A percentile compares a stretch with the other conserved stretches of the same genome.
Conservation (phyloP, 2,888 invertebrate species). For the Calameuta pallipes region DNA sequence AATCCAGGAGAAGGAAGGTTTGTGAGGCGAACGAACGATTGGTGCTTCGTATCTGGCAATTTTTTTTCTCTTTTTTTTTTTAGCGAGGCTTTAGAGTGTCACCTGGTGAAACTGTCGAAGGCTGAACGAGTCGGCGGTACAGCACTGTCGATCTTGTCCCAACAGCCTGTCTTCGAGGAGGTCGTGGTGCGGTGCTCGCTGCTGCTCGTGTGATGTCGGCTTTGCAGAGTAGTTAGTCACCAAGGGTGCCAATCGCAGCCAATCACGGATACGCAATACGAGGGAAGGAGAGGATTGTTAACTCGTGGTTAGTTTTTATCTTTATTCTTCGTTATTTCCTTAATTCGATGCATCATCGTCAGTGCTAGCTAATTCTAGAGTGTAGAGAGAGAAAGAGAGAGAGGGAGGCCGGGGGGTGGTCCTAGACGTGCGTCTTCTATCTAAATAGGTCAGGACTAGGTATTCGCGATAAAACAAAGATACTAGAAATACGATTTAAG, state of each 20-base stretch:
- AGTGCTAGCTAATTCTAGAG: not conserved
- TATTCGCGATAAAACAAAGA: not conserved
- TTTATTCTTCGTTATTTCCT: not conserved
- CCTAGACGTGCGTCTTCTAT: not conserved
- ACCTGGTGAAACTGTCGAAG: conserved; percentile 66
- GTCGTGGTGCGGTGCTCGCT: conserved; percentile 63
- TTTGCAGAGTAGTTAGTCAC: conserved; percentile 53
- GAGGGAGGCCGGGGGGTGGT: no score
- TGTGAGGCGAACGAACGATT: not conserved
- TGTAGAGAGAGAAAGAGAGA: not conserved
- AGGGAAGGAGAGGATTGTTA: conserved; percentile 40
- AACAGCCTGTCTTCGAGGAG: conserved; percentile 57
- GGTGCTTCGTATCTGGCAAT: not conserved
- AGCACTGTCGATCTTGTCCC: conserved; percentile 51
- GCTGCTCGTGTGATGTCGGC: conserved; percentile 64
- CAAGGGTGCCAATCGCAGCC: conserved; percentile 53
- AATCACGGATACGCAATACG: conserved; percentile 27
- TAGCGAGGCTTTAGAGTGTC: conserved; percentile 37
- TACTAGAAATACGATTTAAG: not conserved
- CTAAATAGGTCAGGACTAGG: not conserved
- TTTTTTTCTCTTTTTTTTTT: conserved; percentile 12
- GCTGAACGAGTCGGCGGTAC: conserved; percentile 57
- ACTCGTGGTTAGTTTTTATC: conserved; percentile 40
- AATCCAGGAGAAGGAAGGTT: not conserved
- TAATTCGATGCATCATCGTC: not conserved